Evolutionary conservation across 2,113 vertebrate genomes (phyloP).

Genomic region (Myotis lucifugus): DNA sequence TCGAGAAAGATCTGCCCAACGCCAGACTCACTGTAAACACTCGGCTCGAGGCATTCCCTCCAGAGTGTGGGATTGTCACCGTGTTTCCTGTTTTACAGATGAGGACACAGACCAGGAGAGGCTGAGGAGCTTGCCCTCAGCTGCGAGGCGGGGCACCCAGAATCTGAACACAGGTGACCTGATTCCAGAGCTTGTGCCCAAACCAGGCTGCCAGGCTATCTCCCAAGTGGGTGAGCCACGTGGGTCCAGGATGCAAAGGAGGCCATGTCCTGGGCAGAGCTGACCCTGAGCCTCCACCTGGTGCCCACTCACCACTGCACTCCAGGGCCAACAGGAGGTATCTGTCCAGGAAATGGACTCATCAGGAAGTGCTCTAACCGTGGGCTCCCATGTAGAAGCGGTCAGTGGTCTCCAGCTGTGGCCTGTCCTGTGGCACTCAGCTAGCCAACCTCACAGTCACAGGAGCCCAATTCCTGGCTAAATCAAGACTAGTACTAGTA

Average conservation of each 20-base stretch:
- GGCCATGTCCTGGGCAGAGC: accelerated
- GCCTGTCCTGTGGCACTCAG: no score
- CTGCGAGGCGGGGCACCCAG: accelerated
- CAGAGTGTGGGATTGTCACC: accelerated
- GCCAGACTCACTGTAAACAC: no score
- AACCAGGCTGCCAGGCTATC: not conserved
- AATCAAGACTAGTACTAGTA: not conserved
- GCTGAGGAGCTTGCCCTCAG: not conserved
- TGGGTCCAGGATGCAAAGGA: not conserved
- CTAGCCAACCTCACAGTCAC: not conserved
- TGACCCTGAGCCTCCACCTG: accelerated
- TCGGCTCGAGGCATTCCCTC: accelerated
- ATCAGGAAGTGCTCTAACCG: accelerated
- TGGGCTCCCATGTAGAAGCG: accelerated
- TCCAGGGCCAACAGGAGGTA: accelerated
- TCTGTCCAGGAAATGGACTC: not conserved
- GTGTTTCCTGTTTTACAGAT: no score
- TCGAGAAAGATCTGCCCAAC: accelerated
- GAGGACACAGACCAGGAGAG: not conserved
- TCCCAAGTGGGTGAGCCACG: accelerated
- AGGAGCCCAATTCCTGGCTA: no score
- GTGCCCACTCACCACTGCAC: no score
- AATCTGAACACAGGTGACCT: not conserved
- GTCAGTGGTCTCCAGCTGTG: not conserved
- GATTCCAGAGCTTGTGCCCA: not conserved